A percentile compares a stretch with the other conserved stretches of the same genome.
Evolutionary conservation across 2,888 invertebrate species (phyloP).

Genomic region (Coremacera marginata): DNA sequence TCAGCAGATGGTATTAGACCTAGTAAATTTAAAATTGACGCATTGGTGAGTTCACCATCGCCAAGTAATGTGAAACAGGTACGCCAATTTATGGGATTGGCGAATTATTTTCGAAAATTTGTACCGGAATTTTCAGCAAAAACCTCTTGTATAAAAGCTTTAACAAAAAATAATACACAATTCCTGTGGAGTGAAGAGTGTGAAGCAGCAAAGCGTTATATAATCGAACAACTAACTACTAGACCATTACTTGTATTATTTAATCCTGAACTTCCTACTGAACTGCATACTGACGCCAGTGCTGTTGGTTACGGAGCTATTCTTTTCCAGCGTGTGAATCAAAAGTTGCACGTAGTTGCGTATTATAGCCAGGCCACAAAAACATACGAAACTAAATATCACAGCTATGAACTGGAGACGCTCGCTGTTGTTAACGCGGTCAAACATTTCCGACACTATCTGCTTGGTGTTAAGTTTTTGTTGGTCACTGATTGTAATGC

Average conservation of each 20-base stretch:
- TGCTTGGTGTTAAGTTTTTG: conserved; percentile 12
- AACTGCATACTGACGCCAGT: neutral
- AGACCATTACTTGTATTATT: neutral
- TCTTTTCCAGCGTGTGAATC: neutral
- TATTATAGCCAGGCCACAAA: conserved; percentile 39
- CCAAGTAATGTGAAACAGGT: conserved; percentile 1
- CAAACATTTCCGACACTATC: conserved; percentile 45
- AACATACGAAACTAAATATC: conserved; percentile 41
- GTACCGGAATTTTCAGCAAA: neutral
- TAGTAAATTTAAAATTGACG: conserved; percentile 36
- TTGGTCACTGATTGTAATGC: conserved; percentile 36
- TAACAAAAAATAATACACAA: neutral
- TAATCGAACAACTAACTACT: neutral
- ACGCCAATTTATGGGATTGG: conserved; percentile 20
- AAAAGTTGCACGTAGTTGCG: conserved; percentile 21
- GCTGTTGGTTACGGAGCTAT: neutral
- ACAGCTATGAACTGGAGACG: conserved; percentile 48
- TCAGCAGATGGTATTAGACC: conserved; percentile 38
- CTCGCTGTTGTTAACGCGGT: conserved; percentile 46
- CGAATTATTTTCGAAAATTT: neutral
- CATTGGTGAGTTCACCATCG: conserved; percentile 32
- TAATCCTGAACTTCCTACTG: neutral
- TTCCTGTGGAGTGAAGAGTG: neutral
- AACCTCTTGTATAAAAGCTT: too few species aligned
- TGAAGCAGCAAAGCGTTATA: neutral